Evolutionary conservation across 2,888 invertebrate genomes (phyloP).

Genomic region (Pollenia amentaria): DNA sequence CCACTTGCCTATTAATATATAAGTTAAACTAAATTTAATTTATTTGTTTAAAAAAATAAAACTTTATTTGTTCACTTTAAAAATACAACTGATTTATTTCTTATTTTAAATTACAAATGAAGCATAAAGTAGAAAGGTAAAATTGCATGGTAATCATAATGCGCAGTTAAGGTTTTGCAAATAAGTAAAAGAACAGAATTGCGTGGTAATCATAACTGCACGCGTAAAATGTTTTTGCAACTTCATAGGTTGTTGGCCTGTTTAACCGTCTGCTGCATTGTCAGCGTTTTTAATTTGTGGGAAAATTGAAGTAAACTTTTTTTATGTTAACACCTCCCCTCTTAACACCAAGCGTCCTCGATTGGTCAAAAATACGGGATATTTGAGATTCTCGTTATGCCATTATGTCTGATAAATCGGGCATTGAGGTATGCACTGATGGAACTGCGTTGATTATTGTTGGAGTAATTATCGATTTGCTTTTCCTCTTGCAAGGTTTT

Average conservation of each 20-base stretch:
- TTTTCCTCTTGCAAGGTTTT: not conserved
- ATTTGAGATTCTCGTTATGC: not conserved
- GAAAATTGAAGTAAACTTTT: not conserved
- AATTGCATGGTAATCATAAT: too few species aligned
- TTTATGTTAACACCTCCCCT: conserved; percentile 1
- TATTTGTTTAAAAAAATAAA: too few species aligned
- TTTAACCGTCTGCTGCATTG: conserved; percentile 6
- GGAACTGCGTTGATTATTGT: not conserved
- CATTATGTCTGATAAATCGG: not conserved
- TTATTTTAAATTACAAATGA: too few species aligned
- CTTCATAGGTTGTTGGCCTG: not conserved
- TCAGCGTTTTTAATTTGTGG: not conserved
- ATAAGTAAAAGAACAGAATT: not conserved
- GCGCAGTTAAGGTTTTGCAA: too few species aligned
- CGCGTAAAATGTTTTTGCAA: not conserved
- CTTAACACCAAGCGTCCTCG: conserved; percentile 7
- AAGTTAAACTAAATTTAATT: too few species aligned
- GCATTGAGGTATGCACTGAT: not conserved
- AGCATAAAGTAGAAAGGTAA: too few species aligned
- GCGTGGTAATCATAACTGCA: not conserved
- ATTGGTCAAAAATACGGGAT: not conserved
- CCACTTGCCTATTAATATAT: too few species aligned
- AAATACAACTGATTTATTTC: too few species aligned
- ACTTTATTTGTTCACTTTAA: too few species aligned
- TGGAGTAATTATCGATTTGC: not conserved